phyloP scores from a whole-genome alignment of 2,113 vertebrate species.

The Clarias gariepinus region DNA sequence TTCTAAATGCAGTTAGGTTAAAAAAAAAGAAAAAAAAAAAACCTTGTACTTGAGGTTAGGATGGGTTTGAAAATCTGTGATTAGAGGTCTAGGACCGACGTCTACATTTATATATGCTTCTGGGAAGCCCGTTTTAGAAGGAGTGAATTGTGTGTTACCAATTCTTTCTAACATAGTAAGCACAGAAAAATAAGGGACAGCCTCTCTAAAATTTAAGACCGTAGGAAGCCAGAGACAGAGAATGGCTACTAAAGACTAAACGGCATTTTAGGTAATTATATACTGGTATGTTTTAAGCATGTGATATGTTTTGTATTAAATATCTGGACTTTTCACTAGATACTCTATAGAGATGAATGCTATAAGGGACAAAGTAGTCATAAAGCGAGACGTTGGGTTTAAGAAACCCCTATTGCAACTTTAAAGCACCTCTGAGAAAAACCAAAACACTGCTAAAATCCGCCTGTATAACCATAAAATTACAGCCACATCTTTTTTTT shows the following conservation, averaged over 20 bases:
- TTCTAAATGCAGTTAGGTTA: neutral
- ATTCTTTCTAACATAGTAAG: neutral
- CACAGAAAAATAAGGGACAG: neutral
- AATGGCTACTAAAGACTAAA: neutral
- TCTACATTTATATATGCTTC: neutral
- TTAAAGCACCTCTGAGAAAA: constrained; percentile 19
- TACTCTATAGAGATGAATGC: neutral
- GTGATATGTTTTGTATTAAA: neutral
- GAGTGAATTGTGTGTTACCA: neutral
- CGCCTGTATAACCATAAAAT: constrained; percentile 35
- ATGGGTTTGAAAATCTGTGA: neutral
- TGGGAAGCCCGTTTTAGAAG: neutral
- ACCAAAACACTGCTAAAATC: constrained; percentile 28
- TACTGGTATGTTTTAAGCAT: neutral
- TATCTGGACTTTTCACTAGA: neutral
- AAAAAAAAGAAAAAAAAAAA: neutral
- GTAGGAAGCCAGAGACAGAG: neutral
- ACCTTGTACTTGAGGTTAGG: neutral
- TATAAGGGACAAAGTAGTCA: neutral
- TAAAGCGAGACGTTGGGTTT: constrained; percentile 10
- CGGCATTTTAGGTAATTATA: neutral
- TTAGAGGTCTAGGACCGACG: neutral
- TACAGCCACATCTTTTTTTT: neutral
- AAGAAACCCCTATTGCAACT: constrained; percentile 29
- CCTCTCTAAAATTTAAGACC: neutral